Conservation (phyloP, 2,888 invertebrate species). For the Actias luna region DNA sequence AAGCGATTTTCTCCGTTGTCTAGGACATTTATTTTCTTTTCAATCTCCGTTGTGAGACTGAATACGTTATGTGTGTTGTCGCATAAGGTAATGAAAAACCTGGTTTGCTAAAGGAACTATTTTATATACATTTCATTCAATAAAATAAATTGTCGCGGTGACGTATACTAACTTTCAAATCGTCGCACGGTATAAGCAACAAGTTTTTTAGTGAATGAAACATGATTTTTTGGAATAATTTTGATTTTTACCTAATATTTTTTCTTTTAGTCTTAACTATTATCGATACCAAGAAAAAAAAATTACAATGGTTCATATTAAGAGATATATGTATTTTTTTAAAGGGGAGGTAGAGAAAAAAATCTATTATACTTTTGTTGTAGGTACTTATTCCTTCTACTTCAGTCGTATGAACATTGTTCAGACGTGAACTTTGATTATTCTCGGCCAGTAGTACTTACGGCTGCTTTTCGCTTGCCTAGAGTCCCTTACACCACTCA, state of each 20-base stretch:
- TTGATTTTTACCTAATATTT: no score
- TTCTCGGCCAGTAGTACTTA: slow-evolving; percentile 48
- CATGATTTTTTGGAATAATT: no score
- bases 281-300: no score
- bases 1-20: neutral
- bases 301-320: no score
- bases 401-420: slow-evolving; percentile 85
- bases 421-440: slow-evolving; percentile 63
- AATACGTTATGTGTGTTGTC: neutral
- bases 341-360: neutral
- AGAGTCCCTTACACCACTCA: slow-evolving; percentile 31
- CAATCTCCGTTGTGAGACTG: neutral
- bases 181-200: no score
- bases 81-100: neutral
- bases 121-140: neutral
- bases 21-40: neutral
- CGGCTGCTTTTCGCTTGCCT: slow-evolving; percentile 41
- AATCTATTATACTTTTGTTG: slow-evolving; percentile 19
- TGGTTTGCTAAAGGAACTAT: neutral
- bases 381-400: slow-evolving; percentile 84
- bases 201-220: no score
- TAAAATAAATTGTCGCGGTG: no score
- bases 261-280: no score
- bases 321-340: neutral
- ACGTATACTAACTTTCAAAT: no score